Percentiles rank a stretch among this genome's conserved stretches.
Conservation (phyloP, 2,113 vertebrate genomes). For the Hyla sarda region DNA sequence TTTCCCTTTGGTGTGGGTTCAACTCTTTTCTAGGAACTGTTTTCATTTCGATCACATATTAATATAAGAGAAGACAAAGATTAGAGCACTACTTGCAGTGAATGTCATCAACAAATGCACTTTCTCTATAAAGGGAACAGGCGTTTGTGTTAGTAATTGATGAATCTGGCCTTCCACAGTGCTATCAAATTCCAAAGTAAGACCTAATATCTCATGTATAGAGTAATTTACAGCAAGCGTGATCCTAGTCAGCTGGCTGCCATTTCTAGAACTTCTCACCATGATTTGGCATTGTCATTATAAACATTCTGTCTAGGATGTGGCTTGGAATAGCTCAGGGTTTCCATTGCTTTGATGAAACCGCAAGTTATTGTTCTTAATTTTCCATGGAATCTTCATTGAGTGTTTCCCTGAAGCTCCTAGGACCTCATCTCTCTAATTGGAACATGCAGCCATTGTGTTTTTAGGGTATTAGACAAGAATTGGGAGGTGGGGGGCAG, state of each 20-base stretch:
- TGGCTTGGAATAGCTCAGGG: neutral
- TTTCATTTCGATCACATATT: neutral
- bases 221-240: neutral
- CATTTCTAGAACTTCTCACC: neutral
- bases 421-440: too few relatives aligned
- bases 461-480: too few relatives aligned
- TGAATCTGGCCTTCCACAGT: neutral
- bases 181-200: neutral
- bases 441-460: too few relatives aligned
- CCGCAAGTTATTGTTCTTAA: too few relatives aligned
- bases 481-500: too few relatives aligned
- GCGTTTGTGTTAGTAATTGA: too few relatives aligned
- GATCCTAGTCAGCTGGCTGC: too few relatives aligned
- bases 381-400: too few relatives aligned
- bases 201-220: neutral
- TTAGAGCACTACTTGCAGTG: neutral
- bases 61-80: neutral
- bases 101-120: neutral
- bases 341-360: too few relatives aligned
- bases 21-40: constrained; percentile 5
- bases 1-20: constrained; percentile 11
- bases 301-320: neutral
- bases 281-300: neutral
- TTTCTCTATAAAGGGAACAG: neutral
- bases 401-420: too few relatives aligned